phyloP scores from a whole-genome alignment of 2,797 vertebrate genomes.

The Clamator glandarius region DNA sequence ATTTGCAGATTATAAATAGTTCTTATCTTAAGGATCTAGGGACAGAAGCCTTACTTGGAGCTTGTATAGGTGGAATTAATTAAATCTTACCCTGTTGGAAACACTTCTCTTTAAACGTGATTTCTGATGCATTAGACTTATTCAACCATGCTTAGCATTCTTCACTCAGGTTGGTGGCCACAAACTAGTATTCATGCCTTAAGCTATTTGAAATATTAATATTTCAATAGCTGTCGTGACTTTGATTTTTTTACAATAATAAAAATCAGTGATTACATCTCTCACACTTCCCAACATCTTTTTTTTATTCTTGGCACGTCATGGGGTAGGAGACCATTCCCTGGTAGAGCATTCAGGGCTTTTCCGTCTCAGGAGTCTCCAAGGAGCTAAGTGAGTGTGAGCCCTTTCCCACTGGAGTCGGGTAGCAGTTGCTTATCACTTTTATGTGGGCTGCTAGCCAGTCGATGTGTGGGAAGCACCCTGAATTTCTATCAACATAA shows the following conservation, averaged over 20 bases:
- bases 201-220: background rate
- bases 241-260: background rate
- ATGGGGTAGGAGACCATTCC: background rate
- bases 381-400: background rate
- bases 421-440: background rate
- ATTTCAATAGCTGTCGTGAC: background rate
- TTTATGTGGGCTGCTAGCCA: background rate
- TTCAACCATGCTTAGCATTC: background rate
- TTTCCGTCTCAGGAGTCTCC: background rate
- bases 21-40: background rate
- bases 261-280: background rate
- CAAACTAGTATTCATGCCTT: background rate
- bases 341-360: background rate
- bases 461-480: background rate
- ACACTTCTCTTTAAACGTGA: accelerated
- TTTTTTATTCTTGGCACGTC: background rate
- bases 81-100: background rate
- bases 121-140: background rate
- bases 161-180: background rate
- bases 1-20: background rate
- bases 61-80: background rate
- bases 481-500: background rate
- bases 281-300: background rate
- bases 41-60: background rate
- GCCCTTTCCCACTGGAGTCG: background rate